A percentile compares a stretch with the other conserved stretches of the same genome.
These are phyloP conservation scores for Fratercula arctica DNA, from an alignment of 2,797 vertebrate species.

Conservation along the genomic window DNA sequence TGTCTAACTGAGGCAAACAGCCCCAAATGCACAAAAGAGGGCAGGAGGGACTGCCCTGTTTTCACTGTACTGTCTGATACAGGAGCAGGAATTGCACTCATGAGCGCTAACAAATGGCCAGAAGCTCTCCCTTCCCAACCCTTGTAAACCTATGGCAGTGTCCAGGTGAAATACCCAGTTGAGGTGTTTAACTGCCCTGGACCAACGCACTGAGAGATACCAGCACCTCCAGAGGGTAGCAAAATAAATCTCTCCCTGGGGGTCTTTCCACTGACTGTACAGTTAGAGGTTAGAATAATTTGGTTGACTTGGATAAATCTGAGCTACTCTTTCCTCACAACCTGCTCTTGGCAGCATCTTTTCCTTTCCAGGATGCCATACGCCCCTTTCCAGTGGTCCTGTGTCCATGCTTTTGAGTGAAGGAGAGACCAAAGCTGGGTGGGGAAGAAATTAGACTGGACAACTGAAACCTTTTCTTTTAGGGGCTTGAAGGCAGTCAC, in stretches of 20 bases:
- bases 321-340: background rate
- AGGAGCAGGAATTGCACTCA: background rate
- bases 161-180: background rate
- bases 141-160: background rate
- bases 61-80: background rate
- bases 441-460: background rate
- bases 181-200: background rate
- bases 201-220: background rate
- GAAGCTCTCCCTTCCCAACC: background rate
- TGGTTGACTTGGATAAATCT: background rate
- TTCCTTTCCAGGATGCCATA: background rate
- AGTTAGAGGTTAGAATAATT: background rate
- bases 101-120: background rate
- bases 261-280: background rate
- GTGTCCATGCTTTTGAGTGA: background rate
- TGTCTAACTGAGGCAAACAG: background rate
- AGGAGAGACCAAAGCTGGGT: background rate
- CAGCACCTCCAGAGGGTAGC: background rate
- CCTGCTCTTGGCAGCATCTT: background rate
- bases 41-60: background rate
- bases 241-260: background rate
- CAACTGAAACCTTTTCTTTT: background rate
- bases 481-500: background rate
- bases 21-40: background rate
- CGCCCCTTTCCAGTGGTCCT: background rate